Percentiles rank a stretch among this genome's conserved stretches.
phyloP scores from a whole-genome alignment of 2,888 invertebrate genomes.

The Xestia xanthographa region DNA sequence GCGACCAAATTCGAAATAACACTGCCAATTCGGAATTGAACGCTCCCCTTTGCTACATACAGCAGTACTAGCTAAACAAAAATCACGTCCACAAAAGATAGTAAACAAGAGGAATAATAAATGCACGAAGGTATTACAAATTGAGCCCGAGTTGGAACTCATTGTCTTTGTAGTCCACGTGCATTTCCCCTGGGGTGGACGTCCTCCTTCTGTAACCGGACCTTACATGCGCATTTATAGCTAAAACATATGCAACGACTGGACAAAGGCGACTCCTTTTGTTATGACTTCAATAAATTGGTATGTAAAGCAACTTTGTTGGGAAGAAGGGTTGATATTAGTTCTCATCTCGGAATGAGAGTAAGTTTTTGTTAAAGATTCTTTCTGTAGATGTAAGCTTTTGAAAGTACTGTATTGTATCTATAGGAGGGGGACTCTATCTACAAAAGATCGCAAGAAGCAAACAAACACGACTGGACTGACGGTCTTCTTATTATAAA shows the following conservation, averaged over 20 bases:
- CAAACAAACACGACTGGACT: not conserved
- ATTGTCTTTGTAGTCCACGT: slow-evolving; percentile 74
- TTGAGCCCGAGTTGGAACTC: slow-evolving; percentile 64
- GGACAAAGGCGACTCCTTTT: slow-evolving; percentile 54
- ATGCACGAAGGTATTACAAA: slow-evolving; percentile 66
- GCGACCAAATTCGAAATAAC: not conserved
- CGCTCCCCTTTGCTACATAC: not conserved
- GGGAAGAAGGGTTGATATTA: slow-evolving; percentile 13
- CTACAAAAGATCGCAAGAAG: slow-evolving; percentile 8
- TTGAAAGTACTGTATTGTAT: slow-evolving; percentile 5
- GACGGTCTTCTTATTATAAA: slow-evolving; percentile 7
- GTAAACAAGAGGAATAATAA: slow-evolving; percentile 65
- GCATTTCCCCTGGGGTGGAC: slow-evolving; percentile 75
- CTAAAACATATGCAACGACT: slow-evolving; percentile 54
- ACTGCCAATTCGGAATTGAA: not conserved
- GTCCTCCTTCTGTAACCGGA: slow-evolving; percentile 65
- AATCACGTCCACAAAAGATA: slow-evolving; percentile 53
- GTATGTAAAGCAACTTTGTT: slow-evolving; percentile 31
- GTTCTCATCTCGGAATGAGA: slow-evolving; percentile 8
- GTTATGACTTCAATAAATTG: slow-evolving; percentile 59
- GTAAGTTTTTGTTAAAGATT: slow-evolving; percentile 17
- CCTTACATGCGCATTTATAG: slow-evolving; percentile 51
- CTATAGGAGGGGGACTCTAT: not conserved
- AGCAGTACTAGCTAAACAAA: slow-evolving; percentile 36
- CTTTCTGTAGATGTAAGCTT: slow-evolving; percentile 5